Conservation (phyloP, 30 jellyfish, hydroid and myxozoan genomes). For the Hydractinia symbiolongicarpus region DNA sequence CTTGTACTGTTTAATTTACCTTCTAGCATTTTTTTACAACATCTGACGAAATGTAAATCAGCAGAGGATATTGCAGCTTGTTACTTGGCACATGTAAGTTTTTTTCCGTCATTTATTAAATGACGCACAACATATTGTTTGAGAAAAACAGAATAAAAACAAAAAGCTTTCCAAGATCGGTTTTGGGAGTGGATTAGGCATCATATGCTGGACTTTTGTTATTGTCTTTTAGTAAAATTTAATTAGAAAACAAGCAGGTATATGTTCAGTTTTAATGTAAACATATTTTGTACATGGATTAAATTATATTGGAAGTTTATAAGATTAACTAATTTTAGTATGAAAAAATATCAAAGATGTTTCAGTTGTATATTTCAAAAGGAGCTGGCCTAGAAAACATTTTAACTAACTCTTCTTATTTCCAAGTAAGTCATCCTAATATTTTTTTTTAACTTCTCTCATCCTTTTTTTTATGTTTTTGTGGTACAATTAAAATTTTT, state of each 20-base stretch:
- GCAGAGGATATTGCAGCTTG: conserved; percentile 49
- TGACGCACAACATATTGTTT: too few species aligned
- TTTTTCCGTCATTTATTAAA: neutral
- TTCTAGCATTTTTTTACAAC: conserved; percentile 50
- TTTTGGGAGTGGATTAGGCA: too few species aligned
- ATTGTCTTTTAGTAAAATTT: too few species aligned
- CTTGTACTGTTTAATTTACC: neutral
- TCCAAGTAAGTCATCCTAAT: conserved; percentile 2
- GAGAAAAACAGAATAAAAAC: too few species aligned
- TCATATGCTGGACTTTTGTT: too few species aligned
- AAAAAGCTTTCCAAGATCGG: too few species aligned
- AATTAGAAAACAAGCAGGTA: too few species aligned
- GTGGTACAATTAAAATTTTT: neutral
- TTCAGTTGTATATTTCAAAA: conserved; percentile 11
- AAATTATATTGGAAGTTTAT: too few species aligned
- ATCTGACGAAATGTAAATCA: conserved; percentile 25
- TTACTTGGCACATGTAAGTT: conserved; percentile 44
- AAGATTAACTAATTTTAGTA: neutral
- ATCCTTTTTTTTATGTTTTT: neutral
- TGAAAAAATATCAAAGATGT: conserved; percentile 9
- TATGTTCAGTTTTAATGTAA: too few species aligned
- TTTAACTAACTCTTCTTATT: conserved; percentile 24
- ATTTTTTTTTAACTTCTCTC: neutral
- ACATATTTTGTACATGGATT: too few species aligned
- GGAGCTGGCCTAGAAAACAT: conserved; percentile 10